A percentile compares a stretch with the other conserved stretches of the same genome.
Evolutionary conservation across 2,888 invertebrate genomes (phyloP).

Genomic region (Trichogramma dendrolimi): DNA sequence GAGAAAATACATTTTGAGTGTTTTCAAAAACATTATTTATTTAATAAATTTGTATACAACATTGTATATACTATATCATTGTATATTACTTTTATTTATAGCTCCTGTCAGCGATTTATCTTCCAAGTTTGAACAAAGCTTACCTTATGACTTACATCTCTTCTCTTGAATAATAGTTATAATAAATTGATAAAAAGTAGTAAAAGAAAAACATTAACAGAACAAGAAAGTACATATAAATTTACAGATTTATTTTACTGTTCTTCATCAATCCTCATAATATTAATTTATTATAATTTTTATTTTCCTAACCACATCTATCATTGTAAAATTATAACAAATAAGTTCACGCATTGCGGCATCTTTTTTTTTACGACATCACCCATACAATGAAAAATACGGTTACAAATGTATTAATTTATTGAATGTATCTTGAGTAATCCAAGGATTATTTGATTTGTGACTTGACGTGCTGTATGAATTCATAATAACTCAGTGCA

Average conservation of each 20-base stretch:
- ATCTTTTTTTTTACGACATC: constrained; percentile 3
- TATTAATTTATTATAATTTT: constrained; percentile 19
- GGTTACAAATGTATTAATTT: constrained; percentile 19
- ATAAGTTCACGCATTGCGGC: constrained; percentile 23
- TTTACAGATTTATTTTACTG: constrained; percentile 15
- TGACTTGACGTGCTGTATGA: constrained; percentile 88
- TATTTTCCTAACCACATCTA: constrained; percentile 18
- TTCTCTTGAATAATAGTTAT: neutral
- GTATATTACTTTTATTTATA: constrained; percentile 16
- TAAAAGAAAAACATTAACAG: constrained; percentile 21
- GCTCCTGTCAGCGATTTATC: no score
- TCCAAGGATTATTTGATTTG: constrained; percentile 71
- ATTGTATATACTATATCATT: constrained; percentile 25
- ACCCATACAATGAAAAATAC: constrained; percentile 28
- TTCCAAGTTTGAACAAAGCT: constrained; percentile 15
- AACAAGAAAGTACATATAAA: constrained; percentile 17
- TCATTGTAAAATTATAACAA: constrained; percentile 7
- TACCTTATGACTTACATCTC: constrained; percentile 18
- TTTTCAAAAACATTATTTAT: constrained; percentile 29
- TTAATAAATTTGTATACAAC: constrained; percentile 29
- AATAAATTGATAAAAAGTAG: constrained; percentile 21
- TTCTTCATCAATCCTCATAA: no score
- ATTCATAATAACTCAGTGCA: constrained; percentile 94
- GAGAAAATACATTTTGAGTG: constrained; percentile 3
- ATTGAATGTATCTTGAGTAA: constrained; percentile 14